Evolutionary conservation across 2,888 invertebrate genomes (phyloP), one percentile per base, ranked within the genome.

Genomic region (Epistrophe grossulariae): DNA sequence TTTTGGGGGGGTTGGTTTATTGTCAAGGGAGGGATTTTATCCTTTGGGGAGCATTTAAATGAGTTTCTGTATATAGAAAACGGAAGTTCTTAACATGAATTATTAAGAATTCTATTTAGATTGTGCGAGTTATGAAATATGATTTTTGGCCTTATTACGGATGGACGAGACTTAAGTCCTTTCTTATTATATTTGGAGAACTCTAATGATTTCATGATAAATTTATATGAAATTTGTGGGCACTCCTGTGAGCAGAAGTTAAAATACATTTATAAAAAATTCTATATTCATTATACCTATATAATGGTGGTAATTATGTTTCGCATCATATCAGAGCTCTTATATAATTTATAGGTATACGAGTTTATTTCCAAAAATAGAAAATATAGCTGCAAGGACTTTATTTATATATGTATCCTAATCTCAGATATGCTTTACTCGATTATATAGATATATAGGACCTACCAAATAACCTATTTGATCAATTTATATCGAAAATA

Each of bases 31-130:
- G 17, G 17, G 28, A 24, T 48, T 24, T 8, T n/a, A 19, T 70
- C 40, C 40, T 38, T 70, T 55, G 40, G 70, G 70, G 28, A 19
- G 52, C 35, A 52, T 60, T 71, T 82, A 78, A 82, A 78, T 82
- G 71, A 78, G 64, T 31, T 82, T 71, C 17, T 48, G 15, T 15
- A n/a, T n/a, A n/a, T n/a, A 24, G 4, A 64, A 19, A 57, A 35
- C 50, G 48, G 40, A 50, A 19, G 62, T 28, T 43, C 59, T 71
- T 71, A 45, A 24, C 15, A 64, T 81, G 70, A 78, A 82, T 82
- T 82, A 66, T 72, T 77, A n/a, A 59, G 48, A 35, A 59, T 59
- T 68, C 66, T 62, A 59, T 68, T 68, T 15, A 70, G 70, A 70
- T 68, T 50, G 19, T 40, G 24, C 7, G 40, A 70, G 19, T 55